Evolutionary conservation across 2,888 invertebrate species (phyloP), one percentile per base, ranked within the genome.

Genomic region (Amaurobius ferox): DNA sequence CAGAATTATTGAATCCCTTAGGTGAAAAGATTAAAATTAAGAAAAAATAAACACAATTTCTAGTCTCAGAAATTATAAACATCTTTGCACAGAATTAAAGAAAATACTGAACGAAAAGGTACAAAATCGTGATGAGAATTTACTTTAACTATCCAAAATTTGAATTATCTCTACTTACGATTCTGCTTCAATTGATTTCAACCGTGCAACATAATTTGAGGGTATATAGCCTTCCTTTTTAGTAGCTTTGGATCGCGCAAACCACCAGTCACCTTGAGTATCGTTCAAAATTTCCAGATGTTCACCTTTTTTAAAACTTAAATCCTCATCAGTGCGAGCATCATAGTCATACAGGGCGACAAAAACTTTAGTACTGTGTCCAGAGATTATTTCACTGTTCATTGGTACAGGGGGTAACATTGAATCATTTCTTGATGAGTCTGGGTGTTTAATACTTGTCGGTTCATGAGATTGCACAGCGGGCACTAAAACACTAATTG

Each of bases 261-360:
- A 94, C 99, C 99, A 99, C 99, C 99, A 99, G 92, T 99, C 99
- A 89, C 99, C 99, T 93, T 98, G 96, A 89, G 98, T 98, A 92
- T 99, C 98, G 92, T 99, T 98, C 89, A 99, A 93, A 89, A 99
- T 98, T 93, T 99, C 99, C 91, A 99, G 93, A 92, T 98, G 97
- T 92, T 99, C 99, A 78, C 99, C 99, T 93, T 99, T 99, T 90
- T 98, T 95, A 93, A 99, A 99, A 93, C 98, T 98, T 90, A 99
- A 94, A 92, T 99, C 99, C 92, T 99, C 99, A 91, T 99, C 98
- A 66, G 99, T 99, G 90, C 99, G 94, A 68, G 99, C 99, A 93
- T 99, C 99, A 92, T 99, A 99, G 92, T 99, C 99, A 92, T 99
- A 99, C 86, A 99, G 94, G 79, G 99, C 99, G 86, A 99, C 97